Base-by-base conservation (phyloP, 2,113 vertebrate genomes). In the Felis chaus region DNA sequence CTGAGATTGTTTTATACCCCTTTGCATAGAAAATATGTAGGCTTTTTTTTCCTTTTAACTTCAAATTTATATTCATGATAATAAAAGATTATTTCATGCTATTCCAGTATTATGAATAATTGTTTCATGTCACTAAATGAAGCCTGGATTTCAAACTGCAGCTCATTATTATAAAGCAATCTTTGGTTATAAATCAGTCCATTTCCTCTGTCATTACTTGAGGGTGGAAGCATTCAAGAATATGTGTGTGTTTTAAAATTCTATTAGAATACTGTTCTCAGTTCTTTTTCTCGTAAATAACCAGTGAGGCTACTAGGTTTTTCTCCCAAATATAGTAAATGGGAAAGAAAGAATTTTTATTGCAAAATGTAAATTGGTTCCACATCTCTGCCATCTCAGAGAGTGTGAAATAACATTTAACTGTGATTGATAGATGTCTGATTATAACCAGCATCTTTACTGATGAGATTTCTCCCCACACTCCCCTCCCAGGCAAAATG, bases 351-450 rank as follows among this genome's bases (percentile, higher is more conserved):
- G 81, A 71, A 71, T 93, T 96, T 95, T 79, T 97, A 91, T 50
- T 93, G 45, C 39, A 98, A 98, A 89, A 73, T 95, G 45, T 97
- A 97, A 98, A 71, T 79, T 4, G 73, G 36, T 98, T 97, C 78
- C 89, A 4, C 96, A 96, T 96, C 23, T 97, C 57, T 2, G 0
- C 0, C 2, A 79, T 90, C 48, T 79, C 68, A 57, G 48, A 96
- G 48, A 97, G 23, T 89, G 41, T 97, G 73, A 97, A 82, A 97
- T 94, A 87, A 84, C 83, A 74, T 97, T 98, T 96, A 94, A 48
- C 71, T 96, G 33, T 1, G 3, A 98, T 83, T 97, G 96, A 97
- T 94, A 41, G 36, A 79, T 57, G 78, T 94, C 97, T 98, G 74
- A 94, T 98, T 98, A 97, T 97, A 98, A 97, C 53, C 69, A 96